Percentiles rank a stretch among this genome's conserved stretches.
Conservation (phyloP, 2,113 vertebrate genomes). For the Illadopsis cleaveri region DNA sequence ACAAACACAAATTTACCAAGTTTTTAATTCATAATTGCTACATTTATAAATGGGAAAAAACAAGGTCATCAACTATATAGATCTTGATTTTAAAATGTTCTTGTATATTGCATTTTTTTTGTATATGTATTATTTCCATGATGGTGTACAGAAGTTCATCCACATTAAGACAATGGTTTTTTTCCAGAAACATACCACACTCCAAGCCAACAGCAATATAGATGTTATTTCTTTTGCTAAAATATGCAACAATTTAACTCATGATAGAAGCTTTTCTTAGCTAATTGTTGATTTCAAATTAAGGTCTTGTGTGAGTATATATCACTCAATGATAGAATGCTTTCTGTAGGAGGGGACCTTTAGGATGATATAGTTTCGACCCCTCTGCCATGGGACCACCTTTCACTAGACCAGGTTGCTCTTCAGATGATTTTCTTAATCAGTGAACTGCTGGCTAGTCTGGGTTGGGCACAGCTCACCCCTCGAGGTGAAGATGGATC, state of each 20-base stretch:
- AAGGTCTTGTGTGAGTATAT: not conserved
- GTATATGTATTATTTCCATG: not conserved
- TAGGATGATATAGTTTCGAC: not conserved
- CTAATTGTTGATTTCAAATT: not conserved
- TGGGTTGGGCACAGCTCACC: not conserved
- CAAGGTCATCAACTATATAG: not conserved
- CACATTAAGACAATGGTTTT: not conserved
- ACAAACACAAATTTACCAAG: not conserved
- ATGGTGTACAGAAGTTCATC: not conserved
- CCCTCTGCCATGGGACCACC: not conserved
- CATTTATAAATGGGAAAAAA: not conserved
- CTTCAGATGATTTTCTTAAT: not conserved
- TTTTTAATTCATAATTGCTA: not conserved
- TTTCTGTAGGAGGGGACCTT: not conserved
- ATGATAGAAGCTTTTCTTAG: not conserved
- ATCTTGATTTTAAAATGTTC: not conserved
- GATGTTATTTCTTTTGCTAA: not conserved
- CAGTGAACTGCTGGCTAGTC: not conserved
- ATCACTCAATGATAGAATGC: not conserved
- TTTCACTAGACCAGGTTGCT: not conserved
- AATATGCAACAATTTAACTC: not conserved
- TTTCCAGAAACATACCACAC: not conserved
- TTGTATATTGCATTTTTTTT: not conserved
- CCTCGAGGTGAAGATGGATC: not conserved
- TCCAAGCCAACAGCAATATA: not conserved